A percentile compares a stretch with the other conserved stretches of the same genome.
Evolutionary conservation across 2,113 vertebrate genomes (phyloP).

Genomic region (Oncorhynchus nerka): DNA sequence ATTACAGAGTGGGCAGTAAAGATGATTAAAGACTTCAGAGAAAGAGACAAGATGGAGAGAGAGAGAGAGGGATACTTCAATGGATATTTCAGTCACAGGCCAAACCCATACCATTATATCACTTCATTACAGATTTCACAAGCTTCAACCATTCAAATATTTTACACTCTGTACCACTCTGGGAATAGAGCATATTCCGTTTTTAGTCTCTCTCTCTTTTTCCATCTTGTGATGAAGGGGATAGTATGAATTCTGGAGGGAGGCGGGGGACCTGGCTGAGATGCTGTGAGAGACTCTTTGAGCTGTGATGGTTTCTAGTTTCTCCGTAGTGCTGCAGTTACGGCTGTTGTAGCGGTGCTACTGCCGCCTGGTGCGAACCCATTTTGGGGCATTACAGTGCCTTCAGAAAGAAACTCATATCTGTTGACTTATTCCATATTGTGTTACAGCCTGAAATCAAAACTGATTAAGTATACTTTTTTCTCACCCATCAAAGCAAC

Average conservation of each 20-base stretch:
- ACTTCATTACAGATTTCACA: neutral
- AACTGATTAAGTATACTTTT: no score
- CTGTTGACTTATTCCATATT: neutral
- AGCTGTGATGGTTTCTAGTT: slow-evolving; percentile 2
- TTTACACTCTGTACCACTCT: neutral
- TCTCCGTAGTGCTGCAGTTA: neutral
- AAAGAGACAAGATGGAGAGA: slow-evolving; percentile 21
- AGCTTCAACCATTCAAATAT: slow-evolving; percentile 14
- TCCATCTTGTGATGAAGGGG: neutral
- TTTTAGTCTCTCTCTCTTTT: neutral
- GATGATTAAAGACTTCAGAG: slow-evolving; percentile 56
- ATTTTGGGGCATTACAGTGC: neutral
- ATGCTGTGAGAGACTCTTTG: neutral
- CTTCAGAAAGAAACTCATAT: neutral
- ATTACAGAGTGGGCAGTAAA: slow-evolving; percentile 68
- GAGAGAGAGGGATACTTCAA: slow-evolving; percentile 12
- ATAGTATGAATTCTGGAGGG: neutral
- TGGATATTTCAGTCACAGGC: slow-evolving; percentile 28
- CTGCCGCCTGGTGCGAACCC: neutral
- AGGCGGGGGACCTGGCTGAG: neutral
- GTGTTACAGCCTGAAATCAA: slow-evolving; percentile 33
- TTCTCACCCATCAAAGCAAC: no score
- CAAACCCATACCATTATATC: slow-evolving; percentile 23
- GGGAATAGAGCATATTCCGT: neutral
- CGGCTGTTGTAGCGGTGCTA: neutral